These are phyloP conservation scores for Rhinolophus ferrumequinum DNA, from an alignment of 2,113 vertebrate species.

Conservation along the genomic window DNA sequence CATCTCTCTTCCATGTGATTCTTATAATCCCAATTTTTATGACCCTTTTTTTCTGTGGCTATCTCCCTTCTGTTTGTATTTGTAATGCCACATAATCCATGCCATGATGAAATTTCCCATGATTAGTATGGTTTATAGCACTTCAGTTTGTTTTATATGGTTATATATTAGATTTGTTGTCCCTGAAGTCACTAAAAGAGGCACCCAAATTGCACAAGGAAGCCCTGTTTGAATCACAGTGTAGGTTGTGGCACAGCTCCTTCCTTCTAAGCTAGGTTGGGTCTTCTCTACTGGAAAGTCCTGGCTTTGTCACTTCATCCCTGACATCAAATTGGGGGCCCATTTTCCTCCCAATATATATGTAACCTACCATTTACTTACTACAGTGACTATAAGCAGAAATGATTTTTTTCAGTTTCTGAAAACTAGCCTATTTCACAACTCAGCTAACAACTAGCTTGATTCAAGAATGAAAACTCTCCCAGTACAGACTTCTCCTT, in stretches of 20 bases:
- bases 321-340: background rate
- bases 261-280: background rate
- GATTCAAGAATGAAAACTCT: conserved; percentile 42
- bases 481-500: conserved; percentile 40
- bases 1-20: background rate
- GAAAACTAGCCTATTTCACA: conserved; percentile 10
- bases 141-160: background rate
- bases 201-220: background rate
- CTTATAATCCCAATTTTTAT: background rate
- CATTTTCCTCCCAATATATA: background rate
- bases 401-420: conserved; percentile 22
- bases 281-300: background rate
- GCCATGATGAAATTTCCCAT: background rate
- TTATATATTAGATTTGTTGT: background rate
- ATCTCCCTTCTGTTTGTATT: background rate
- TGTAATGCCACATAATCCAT: background rate
- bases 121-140: background rate
- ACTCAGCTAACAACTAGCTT: conserved; percentile 32
- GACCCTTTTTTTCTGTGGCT: background rate
- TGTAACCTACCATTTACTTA: background rate
- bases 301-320: background rate
- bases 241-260: background rate
- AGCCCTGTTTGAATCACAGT: background rate
- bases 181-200: background rate
- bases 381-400: background rate